phyloP scores from a whole-genome alignment of 2,888 invertebrate genomes.

The Theodoxus fluviatilis region DNA sequence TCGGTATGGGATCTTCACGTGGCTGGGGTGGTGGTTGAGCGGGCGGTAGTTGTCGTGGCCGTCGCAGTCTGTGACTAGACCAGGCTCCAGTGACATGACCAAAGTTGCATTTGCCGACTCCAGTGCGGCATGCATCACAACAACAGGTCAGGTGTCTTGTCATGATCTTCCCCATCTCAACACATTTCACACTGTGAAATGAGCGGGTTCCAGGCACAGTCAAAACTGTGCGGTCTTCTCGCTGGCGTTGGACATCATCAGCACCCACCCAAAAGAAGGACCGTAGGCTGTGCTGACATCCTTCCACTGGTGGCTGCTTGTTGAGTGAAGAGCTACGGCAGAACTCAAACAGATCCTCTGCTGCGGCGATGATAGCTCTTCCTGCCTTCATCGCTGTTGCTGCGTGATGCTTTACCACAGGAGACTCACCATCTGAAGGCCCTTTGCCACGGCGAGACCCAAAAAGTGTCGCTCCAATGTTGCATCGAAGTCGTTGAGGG shows the following conservation, averaged over 20 bases:
- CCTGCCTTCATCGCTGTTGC: neutral
- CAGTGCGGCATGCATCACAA: neutral
- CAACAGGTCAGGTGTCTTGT: neutral
- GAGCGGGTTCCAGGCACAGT: neutral
- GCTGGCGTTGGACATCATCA: neutral
- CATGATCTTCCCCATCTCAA: too few species aligned
- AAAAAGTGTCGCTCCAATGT: constrained; percentile 13
- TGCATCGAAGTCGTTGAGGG: neutral
- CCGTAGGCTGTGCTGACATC: constrained; percentile 1
- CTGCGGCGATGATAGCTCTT: neutral
- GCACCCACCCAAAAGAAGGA: constrained; percentile 6
- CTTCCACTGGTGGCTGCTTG: neutral
- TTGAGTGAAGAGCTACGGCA: neutral
- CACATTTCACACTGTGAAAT: neutral
- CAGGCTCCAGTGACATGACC: neutral
- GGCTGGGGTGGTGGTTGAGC: too few species aligned
- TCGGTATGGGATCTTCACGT: too few species aligned
- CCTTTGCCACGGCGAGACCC: constrained; percentile 18
- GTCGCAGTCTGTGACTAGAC: too few species aligned
- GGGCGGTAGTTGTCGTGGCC: too few species aligned
- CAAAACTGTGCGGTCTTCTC: neutral
- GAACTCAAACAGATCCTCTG: neutral
- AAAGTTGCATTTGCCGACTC: neutral
- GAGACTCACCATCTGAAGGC: constrained; percentile 18
- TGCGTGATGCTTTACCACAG: constrained; percentile 17